Base-by-base conservation (phyloP, 2,888 invertebrate species). In the Crematogaster levior region DNA sequence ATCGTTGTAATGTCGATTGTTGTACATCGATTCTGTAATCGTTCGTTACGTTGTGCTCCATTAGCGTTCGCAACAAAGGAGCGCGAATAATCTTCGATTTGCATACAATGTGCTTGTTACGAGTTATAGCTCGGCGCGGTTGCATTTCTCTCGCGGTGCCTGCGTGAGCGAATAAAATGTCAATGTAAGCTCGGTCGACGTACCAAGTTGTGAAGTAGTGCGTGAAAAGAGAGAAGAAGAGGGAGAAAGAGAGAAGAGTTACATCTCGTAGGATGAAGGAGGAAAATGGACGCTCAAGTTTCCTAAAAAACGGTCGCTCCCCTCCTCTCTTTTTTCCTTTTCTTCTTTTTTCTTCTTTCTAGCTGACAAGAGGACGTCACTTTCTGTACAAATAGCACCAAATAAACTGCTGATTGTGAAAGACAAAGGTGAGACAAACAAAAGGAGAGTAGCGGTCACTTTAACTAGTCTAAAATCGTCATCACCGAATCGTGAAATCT, bases 41-140 rank as follows among this genome's bases (percentile, higher is more conserved):
- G 51, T 75, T 43, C 24, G 51, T 75, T 75, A 66, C 68, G 60
- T 60, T 61, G 34, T 48, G 73, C 60, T 61, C 40, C 18, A 40
- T 58, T 56, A 60, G 46, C 34, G 58, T 34, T 43, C 34, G 77
- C 72, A 70, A 63, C 30, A 56, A 56, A 77, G 56, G 43, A 77
- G n/a, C 53, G 56, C 63, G 40, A 43, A 63, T 68, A 56, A 70
- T 56, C 70, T 77, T 77, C 77, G 30, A 77, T 77, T 77, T 77
- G 70, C 77, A 77, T 77, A 77, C 77, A 77, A 77, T 77, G 12
- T 56, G 70, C 77, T 77, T 43, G 68, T 77, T 77, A 77, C 70
- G 40, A 77, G 70, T 40, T 68, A 24, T n/a, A 53, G 40, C 21
- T 34, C 24, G 18, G 46, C 7, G 74, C 75, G 65, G n/a, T 37